Conservation (phyloP, 2,888 invertebrate genomes). For the Sinopyrophorus schimmeli region DNA sequence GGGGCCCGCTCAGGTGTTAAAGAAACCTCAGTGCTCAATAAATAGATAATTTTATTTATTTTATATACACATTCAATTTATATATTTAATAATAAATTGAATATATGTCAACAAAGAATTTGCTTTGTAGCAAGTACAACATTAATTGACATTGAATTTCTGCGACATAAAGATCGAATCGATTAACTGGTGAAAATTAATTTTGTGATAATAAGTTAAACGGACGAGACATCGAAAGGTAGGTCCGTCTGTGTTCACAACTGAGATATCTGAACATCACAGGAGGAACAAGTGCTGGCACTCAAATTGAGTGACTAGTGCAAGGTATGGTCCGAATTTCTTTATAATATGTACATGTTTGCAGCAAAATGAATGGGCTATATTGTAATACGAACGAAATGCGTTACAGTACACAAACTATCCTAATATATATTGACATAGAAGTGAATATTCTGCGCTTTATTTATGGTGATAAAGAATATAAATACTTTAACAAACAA, state of each 20-base stretch:
- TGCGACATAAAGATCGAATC: too few species aligned
- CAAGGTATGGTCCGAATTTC: conserved; percentile 69
- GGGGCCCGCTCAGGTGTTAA: conserved; percentile 41
- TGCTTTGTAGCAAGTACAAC: too few species aligned
- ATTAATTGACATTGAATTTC: too few species aligned
- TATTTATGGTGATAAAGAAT: too few species aligned
- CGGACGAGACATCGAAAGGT: conserved; percentile 47
- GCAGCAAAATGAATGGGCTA: conserved; percentile 29
- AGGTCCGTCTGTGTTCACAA: conserved; percentile 61
- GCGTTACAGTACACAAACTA: too few species aligned
- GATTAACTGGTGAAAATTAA: too few species aligned
- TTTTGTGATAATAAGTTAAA: too few species aligned
- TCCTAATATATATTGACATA: too few species aligned
- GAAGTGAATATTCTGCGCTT: too few species aligned
- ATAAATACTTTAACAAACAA: too few species aligned
- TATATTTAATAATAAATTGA: conserved; percentile 6
- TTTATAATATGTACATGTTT: conserved; percentile 37
- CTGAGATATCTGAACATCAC: conserved; percentile 46
- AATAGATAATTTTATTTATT: conserved; percentile 32
- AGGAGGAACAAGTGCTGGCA: conserved; percentile 69
- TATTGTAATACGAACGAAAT: conserved; percentile 5
- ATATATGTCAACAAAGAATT: conserved; percentile 1
- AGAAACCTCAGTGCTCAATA: conserved; percentile 31
- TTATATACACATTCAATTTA: conserved; percentile 20
- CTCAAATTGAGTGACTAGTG: conserved; percentile 80